Base-by-base conservation (phyloP, 1,140 invertebrate genomes). In the Rhyzopertha dominica region DNA sequence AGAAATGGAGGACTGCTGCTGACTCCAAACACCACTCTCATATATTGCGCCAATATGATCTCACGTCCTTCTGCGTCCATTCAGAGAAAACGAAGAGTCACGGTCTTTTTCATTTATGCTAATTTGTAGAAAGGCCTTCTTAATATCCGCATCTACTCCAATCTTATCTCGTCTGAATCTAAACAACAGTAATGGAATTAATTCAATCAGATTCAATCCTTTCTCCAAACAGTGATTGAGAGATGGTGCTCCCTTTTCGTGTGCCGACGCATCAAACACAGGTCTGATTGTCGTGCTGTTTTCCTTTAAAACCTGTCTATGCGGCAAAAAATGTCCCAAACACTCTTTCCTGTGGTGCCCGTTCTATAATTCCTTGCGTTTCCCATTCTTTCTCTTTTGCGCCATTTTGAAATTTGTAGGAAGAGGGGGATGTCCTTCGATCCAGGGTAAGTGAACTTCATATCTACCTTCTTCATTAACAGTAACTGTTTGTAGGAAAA, bases 151-250 rank as follows among this genome's bases (percentile, higher is more conserved):
- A 13, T 51, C 54, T 7, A 69, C 51, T 14, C 62, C 67, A 29
- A 66, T 59, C 32, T 44, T 47, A 16, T 56, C 51, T 38, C 14
- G 46, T 40, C 68, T 44, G 49, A 74, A 73, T 10, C 54, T 39
- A 9, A 63, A 10, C 44, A 72, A 41, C 39, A 70, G 45, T 1
- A 48, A 4, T 5, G 62, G 58, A 13, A 71, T 62, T 3, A 58
- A 20, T 29, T 63, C 63, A 12, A 65, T 49, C 3, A 66, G 32
- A 51, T 69, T 67, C 7, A 50, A 47, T 5, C 61, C 57, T 16
- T 61, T 65, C 22, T 66, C 59, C 3, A 68, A 36, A 44, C 60
- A 70, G n/a, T 66, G 42, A 49, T 70, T 71, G 5, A 68, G 49
- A 0, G 66, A 67, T 7, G 58, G 51, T 10, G 45, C 34, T 22